Evolutionary conservation across 2,888 invertebrate genomes (phyloP).

Genomic region (Xestia ashworthii): DNA sequence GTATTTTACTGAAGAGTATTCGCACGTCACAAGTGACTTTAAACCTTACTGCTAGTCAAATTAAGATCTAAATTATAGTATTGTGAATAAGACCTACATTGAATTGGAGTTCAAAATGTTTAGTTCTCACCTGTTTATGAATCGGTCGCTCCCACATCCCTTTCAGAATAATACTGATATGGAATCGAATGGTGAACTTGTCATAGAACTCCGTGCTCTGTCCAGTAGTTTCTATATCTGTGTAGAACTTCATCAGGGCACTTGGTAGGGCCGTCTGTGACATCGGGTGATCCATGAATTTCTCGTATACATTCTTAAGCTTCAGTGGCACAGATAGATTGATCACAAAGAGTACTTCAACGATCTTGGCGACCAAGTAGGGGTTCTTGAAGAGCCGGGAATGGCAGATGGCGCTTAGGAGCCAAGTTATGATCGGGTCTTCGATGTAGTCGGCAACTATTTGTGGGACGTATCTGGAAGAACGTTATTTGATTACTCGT

Average conservation of each 20-base stretch:
- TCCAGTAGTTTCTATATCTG: constrained; percentile 99
- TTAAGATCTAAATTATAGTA: not conserved
- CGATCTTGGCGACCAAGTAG: constrained; percentile 98
- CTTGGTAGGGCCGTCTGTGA: constrained; percentile 95
- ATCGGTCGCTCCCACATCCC: constrained; percentile 98
- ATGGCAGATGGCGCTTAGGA: constrained; percentile 97
- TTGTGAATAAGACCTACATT: not conserved
- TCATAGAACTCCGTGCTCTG: constrained; percentile 99
- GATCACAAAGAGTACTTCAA: constrained; percentile 96
- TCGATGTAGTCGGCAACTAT: constrained; percentile 94
- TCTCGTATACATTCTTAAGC: constrained; percentile 91
- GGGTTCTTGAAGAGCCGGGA: constrained; percentile 98
- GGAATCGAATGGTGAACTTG: constrained; percentile 99
- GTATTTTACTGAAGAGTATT: not conserved
- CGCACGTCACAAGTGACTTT: not conserved
- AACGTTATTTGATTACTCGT: not conserved
- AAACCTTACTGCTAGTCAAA: not conserved
- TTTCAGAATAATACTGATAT: constrained; percentile 99
- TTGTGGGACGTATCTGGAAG: constrained; percentile 93
- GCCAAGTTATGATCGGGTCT: constrained; percentile 96
- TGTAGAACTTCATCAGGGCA: constrained; percentile 99
- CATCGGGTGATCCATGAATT: constrained; percentile 96
- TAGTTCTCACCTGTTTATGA: constrained; percentile 90
- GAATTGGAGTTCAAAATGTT: not conserved
- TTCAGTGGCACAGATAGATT: constrained; percentile 92